Percentiles rank a stretch among this genome's conserved stretches.
phyloP scores from a whole-genome alignment of 1,140 invertebrate species.

The Diachasmimorpha longicaudata region DNA sequence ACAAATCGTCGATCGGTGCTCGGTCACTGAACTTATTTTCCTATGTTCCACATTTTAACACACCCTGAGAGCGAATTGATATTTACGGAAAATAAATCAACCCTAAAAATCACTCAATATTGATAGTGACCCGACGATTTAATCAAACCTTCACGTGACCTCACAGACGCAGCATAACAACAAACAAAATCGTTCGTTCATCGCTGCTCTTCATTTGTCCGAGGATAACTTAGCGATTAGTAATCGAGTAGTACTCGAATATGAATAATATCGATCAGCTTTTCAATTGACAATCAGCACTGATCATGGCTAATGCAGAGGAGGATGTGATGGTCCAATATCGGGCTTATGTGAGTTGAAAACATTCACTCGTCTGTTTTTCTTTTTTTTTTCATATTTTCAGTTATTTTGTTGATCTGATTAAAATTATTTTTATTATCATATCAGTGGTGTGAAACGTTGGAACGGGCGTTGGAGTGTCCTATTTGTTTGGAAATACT shows the following conservation, averaged over 20 bases:
- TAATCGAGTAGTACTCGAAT: too few relatives aligned
- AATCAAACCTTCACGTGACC: neutral
- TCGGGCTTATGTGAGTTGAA: neutral
- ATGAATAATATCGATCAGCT: neutral
- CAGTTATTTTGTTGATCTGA: neutral
- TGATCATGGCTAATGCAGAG: neutral
- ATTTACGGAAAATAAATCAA: too few relatives aligned
- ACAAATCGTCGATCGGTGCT: too few relatives aligned
- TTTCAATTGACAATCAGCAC: neutral
- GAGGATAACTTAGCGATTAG: too few relatives aligned
- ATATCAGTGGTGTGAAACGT: slow-evolving; percentile 20
- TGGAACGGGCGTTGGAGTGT: slow-evolving; percentile 60
- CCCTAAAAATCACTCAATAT: too few relatives aligned
- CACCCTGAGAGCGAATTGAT: too few relatives aligned
- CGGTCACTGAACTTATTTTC: too few relatives aligned
- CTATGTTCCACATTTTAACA: too few relatives aligned
- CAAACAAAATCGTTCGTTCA: too few relatives aligned
- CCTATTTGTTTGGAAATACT: slow-evolving; percentile 62
- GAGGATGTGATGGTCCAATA: neutral
- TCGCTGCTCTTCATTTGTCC: too few relatives aligned
- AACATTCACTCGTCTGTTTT: neutral
- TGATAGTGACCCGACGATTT: slow-evolving; percentile 11
- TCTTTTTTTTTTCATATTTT: neutral
- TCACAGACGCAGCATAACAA: too few relatives aligned
- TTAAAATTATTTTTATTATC: neutral